phyloP scores from a whole-genome alignment of 2,797 vertebrate species.

The Lithobates pipiens region DNA sequence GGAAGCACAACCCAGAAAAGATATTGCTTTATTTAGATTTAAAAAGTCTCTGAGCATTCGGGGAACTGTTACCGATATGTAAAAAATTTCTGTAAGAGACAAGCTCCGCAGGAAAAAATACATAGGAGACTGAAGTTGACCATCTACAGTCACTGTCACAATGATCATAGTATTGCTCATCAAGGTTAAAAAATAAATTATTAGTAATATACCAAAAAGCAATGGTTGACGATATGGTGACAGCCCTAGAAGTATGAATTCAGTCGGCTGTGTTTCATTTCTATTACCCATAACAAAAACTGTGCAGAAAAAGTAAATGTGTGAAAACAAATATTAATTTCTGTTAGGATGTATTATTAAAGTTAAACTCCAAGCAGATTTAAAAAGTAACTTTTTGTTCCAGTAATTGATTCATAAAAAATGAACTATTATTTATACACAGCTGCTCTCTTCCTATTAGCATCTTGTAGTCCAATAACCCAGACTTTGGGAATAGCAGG shows the following conservation, averaged over 20 bases:
- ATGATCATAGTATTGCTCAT: constrained; percentile 50
- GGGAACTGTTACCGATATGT: constrained; percentile 55
- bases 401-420: too few species aligned
- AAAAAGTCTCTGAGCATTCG: constrained; percentile 51
- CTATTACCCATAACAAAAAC: background rate
- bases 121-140: constrained; percentile 50
- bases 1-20: constrained; percentile 29
- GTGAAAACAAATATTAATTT: background rate
- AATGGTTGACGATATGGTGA: constrained; percentile 28
- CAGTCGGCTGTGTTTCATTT: constrained; percentile 38
- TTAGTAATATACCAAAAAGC: constrained; percentile 50
- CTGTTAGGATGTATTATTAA: too few species aligned
- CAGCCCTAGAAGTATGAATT: constrained; percentile 58
- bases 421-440: too few species aligned
- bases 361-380: too few species aligned
- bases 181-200: constrained; percentile 45
- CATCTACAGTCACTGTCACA: constrained; percentile 12
- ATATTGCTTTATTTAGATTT: constrained; percentile 33
- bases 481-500: too few species aligned
- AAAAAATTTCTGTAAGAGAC: constrained; percentile 55
- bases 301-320: background rate
- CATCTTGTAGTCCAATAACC: too few species aligned
- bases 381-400: too few species aligned
- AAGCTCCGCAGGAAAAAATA: constrained; percentile 55
- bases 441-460: too few species aligned